Base-by-base conservation (phyloP, 2,888 invertebrate genomes). In the Oscheius sp. region DNA sequence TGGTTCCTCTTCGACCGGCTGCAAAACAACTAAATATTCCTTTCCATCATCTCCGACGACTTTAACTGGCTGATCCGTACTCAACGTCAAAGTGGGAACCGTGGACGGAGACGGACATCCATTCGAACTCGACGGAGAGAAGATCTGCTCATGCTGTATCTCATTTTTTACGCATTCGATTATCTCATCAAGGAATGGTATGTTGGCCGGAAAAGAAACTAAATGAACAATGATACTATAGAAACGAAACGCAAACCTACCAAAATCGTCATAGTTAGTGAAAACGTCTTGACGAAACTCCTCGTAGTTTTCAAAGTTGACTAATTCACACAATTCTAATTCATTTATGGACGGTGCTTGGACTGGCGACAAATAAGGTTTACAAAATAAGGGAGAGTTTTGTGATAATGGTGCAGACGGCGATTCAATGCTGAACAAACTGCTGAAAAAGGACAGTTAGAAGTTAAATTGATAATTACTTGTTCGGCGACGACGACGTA, bases 111-210 rank as follows among this genome's bases (percentile, higher is more conserved):
- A 44, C 30, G 22, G 61, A 4, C 45, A 30, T 33, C 33, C 17
- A 2, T 20, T 54, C 2, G 59, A 44, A 14, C 14, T 28, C 2
- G 41, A 5, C 14, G 64, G 49, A n/a, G 47, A 47, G 47, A 4
- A 22, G 20, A n/a, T 22, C 17, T 36, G 45, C 50, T 54, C 78
- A 14, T 67, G 65, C 14, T 41, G 38, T 24, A 82, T 70, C 68
- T 83, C 83, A 17, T 68, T 71, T n/a, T 80, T 78, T 8, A 81
- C 82, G 63, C 83, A 77, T n/a, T 71, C 71, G 45, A 84, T 73
- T 36, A 83, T 56, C 9, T 73, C 71, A 70, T 84, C 83, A 49
- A 83, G 63, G 74, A 75, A 75, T 22, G 73, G 64, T 12, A 50
- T 50, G 0, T 28, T 33, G 9, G 20, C 24, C 14, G 32, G 28